Base-by-base conservation (phyloP, 2,888 invertebrate genomes). In the Cryptosula pallasiana region DNA sequence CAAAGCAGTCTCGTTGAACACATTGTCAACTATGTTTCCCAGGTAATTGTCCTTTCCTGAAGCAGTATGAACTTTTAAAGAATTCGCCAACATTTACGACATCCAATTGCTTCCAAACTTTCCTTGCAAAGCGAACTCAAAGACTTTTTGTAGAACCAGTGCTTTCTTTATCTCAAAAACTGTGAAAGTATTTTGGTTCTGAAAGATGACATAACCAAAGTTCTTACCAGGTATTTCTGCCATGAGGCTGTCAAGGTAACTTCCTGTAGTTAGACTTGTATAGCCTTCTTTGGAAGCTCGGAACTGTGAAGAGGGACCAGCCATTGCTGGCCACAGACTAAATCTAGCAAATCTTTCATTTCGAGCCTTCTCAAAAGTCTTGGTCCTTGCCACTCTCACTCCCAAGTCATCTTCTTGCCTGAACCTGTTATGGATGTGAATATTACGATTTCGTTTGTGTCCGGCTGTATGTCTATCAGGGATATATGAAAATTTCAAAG, bases 381-480 rank as follows among this genome's bases (percentile, higher is more conserved):
- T 69, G 35, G 35, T 29, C 23, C 63, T 9, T 20, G 36, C 35
- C 54, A 79, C 73, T 36, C 80, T 72, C 9, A 72, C 55, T 3
- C 74, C 75, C 5, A 81, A 73, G 45, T 80, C 81, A 69, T 81
- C 80, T 1, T 78, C 74, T 16, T 77, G 75, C 36, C 72, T 72
- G 5, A 77, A 70, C 55, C 63, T 63, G n/a, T 3, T 13, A 45
- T 45, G 16, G 16, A 45, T n/a, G n/a, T 45, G 45, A 45, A 45
- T 13, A 45, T 13, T 13, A 45, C 45, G 5, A 13, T 45, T 45
- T 5, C 5, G 45, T 45, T 13, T 45, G 9, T 5, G 9, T 20
- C 20, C 5, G 45, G 20, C 20, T 45, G 20, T 13, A 13, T 5
- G 5, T 45, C 45, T 20, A 45, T 45, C 9, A 45, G 5, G 20